These are phyloP conservation scores for Eleutherodactylus coqui DNA, from an alignment of 2,797 vertebrate species.

Conservation along the genomic window DNA sequence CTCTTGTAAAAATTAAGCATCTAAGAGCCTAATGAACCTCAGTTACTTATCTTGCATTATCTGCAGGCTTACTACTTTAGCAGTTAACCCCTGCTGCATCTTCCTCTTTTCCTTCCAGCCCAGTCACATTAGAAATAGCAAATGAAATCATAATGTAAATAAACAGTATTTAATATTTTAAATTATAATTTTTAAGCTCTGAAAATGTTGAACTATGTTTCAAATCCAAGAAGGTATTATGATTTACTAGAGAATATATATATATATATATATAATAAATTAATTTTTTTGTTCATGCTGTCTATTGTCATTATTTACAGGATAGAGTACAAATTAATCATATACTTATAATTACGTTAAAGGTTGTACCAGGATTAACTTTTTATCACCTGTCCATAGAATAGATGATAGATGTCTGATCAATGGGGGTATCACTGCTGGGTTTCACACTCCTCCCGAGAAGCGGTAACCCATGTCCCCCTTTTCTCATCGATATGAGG, in stretches of 20 bases:
- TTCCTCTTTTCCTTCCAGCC: constrained; percentile 70
- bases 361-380: no score
- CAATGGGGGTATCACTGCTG: no score
- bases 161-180: constrained; percentile 81
- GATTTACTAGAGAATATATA: constrained; percentile 79
- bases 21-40: constrained; percentile 73
- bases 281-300: constrained; percentile 75
- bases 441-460: no score
- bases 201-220: constrained; percentile 79
- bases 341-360: not conserved
- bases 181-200: constrained; percentile 84
- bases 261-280: constrained; percentile 74
- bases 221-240: constrained; percentile 78
- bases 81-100: constrained; percentile 74
- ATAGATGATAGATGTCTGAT: no score
- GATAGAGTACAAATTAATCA: not conserved
- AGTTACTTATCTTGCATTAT: constrained; percentile 77
- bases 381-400: no score
- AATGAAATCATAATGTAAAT: constrained; percentile 77
- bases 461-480: no score
- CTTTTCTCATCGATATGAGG: no score
- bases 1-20: constrained; percentile 71
- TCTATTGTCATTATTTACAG: constrained; percentile 66
- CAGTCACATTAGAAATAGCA: constrained; percentile 72
- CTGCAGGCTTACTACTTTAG: constrained; percentile 72